Evolutionary conservation across 2,797 vertebrate species (phyloP), one percentile per base, ranked within the genome.

Genomic region (Rhodeus uyekii): DNA sequence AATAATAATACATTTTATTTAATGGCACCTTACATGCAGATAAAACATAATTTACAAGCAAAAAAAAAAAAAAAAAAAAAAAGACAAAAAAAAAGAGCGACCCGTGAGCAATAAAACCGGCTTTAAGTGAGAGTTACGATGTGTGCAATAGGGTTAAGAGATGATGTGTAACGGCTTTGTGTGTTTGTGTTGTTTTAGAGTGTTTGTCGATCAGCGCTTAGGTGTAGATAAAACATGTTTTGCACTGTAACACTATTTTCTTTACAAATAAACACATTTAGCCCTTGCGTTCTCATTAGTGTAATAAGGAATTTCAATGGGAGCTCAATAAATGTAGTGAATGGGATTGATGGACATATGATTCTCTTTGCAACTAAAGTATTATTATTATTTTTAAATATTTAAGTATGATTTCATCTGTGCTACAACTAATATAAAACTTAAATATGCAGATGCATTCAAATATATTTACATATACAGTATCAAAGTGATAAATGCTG

Each of bases 141-240:
- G 69, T 72, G 44, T 80, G 18, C 39, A 16, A 29, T 42, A 8
- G 73, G 53, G 75, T 80, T 38, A 55, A 60, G 44, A 19, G 68
- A 46, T 19, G 27, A 44, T 53, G 78, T 76, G 76, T 71, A 53
- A 32, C 44, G 48, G 48, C 29, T 78, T 64, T 29, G 34, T 67
- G n/a, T 72, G 73, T 85, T 78, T 80, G 55, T 88, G 87, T 87
- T 90, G 87, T 90, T 87, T 36, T 73, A 89, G 89, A 86, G 63
- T 87, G 79, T 87, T 89, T 88, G 73, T 19, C 81, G 88, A 90
- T 92, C 87, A 90, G 78, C 42, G 90, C 78, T n/a, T n/a, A n/a
- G n/a, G n/a, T n/a, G n/a, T n/a, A n/a, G n/a, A n/a, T n/a, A n/a
- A n/a, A n/a, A n/a, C n/a, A n/a, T n/a, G n/a, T n/a, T n/a, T n/a